Evolutionary conservation across 2,888 invertebrate genomes (phyloP), one percentile per base, ranked within the genome.

Genomic region (Branchipolynoe longqiensis): DNA sequence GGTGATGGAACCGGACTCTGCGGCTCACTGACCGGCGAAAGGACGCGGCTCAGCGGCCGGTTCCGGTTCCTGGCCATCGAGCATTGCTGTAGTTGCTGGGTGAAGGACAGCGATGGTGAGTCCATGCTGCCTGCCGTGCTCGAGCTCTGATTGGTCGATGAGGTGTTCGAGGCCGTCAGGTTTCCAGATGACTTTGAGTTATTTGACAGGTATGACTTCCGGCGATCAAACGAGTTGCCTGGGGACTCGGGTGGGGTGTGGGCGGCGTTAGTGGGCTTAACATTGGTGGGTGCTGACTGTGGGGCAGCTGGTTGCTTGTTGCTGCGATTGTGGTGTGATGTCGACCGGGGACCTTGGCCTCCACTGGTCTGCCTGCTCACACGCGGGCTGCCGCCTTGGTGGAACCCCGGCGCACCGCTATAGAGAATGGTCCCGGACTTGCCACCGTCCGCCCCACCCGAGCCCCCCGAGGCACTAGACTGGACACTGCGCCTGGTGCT

Each of bases 51-150:
- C 59, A 95, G 93, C 0, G 96, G 95, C 58, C 96, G 94, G 86
- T 96, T 95, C 18, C 95, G 94, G 91, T 96, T 96, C 86, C 97
- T 95, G 12, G 90, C 89, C 90, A 91, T 90, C 0, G 97, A 96
- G 93, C 97, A 96, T 88, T 97, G 96, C 89, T 98, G 98, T 83
- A 98, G 95, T 94, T 98, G 98, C 94, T 98, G 98, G 1, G 98
- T 98, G 94, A 98, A 98, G 81, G 98, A 97, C 91, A 98, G 78
- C 85, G 91, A 90, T 73, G 91, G 91, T 82, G 89, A 88, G 84
- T 90, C 88, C 38, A 86, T 83, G 33, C 41, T 41, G 22, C 64
- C 81, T n/a, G 82, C 87, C 31, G 69, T 87, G 59, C 87, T 84
- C 56, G 90, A 90, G 86, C 93, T 93, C 88, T 92, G 92, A 86